Percentiles rank a stretch among this genome's conserved stretches.
These are phyloP conservation scores for Aurelia aurita DNA, from an alignment of 30 jellyfish, hydroid and myxozoan species.

Conservation along the genomic window DNA sequence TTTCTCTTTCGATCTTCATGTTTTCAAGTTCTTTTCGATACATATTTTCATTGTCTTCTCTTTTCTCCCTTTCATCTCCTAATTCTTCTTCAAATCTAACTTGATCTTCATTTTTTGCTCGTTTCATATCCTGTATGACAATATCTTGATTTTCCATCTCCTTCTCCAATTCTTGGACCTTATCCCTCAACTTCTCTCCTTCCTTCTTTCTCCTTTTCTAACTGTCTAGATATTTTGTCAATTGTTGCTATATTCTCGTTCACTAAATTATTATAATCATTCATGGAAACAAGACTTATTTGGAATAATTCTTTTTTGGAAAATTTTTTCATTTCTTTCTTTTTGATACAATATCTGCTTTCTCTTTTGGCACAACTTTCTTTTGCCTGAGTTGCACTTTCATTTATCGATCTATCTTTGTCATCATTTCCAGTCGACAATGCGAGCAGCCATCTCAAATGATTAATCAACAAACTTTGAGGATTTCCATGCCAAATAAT, in stretches of 20 bases:
- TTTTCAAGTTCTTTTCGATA: no score
- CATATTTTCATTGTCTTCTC: no score
- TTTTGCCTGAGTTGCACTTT: background rate
- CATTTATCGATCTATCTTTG: background rate
- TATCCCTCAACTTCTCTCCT: background rate
- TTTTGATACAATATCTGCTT: background rate
- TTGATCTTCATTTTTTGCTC: background rate
- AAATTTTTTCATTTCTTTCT: background rate
- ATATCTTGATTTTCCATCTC: background rate
- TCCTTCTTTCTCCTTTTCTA: background rate
- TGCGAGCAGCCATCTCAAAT: background rate
- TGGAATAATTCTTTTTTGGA: background rate
- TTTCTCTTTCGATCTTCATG: no score
- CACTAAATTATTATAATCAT: background rate
- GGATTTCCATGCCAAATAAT: background rate
- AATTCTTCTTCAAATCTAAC: no score
- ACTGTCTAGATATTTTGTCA: background rate
- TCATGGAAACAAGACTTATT: conserved; percentile 3
- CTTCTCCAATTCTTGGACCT: background rate
- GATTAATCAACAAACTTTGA: background rate
- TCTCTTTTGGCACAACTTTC: background rate
- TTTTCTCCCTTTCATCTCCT: no score
- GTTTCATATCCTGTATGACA: background rate
- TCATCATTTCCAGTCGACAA: no score
- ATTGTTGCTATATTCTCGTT: background rate